Percentiles rank a stretch among this genome's conserved stretches.
phyloP scores from a whole-genome alignment of 2,888 invertebrate genomes.

The Nipponacmea schrenckii region DNA sequence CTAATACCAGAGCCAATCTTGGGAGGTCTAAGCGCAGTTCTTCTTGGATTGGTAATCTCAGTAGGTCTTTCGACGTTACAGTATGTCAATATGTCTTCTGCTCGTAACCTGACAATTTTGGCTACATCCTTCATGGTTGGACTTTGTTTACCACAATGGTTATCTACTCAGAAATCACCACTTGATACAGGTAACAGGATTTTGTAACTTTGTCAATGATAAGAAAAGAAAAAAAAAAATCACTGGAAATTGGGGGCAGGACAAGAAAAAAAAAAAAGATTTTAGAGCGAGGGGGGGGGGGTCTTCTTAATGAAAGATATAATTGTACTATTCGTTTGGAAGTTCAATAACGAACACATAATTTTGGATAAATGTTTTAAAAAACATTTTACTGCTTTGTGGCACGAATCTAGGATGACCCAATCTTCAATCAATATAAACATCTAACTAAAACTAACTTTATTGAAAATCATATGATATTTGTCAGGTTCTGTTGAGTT shows the following conservation, averaged over 20 bases:
- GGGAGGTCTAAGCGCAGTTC: conserved; percentile 62
- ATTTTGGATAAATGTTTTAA: no score
- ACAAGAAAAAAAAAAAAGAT: no score
- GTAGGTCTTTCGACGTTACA: conserved; percentile 63
- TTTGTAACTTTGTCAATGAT: no score
- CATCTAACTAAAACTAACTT: no score
- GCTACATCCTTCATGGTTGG: conserved; percentile 89
- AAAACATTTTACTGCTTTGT: no score
- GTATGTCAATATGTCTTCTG: conserved; percentile 80
- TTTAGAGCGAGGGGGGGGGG: no score
- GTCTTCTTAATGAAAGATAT: no score
- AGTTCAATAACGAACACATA: no score
- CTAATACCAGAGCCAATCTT: conserved; percentile 71
- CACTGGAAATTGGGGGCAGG: neutral
- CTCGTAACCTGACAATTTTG: conserved; percentile 87
- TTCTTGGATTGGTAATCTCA: conserved; percentile 62
- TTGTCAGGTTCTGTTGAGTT: conserved; percentile 39
- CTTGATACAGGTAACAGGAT: conserved; percentile 54
- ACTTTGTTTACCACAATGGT: conserved; percentile 70
- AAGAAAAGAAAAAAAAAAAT: neutral
- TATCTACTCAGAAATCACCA: conserved; percentile 32
- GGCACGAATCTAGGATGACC: no score
- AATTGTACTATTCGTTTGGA: no score
- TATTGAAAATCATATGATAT: no score
- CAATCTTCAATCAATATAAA: no score